Base-by-base conservation (phyloP, 2,113 vertebrate species). In the Scomber scombrus region DNA sequence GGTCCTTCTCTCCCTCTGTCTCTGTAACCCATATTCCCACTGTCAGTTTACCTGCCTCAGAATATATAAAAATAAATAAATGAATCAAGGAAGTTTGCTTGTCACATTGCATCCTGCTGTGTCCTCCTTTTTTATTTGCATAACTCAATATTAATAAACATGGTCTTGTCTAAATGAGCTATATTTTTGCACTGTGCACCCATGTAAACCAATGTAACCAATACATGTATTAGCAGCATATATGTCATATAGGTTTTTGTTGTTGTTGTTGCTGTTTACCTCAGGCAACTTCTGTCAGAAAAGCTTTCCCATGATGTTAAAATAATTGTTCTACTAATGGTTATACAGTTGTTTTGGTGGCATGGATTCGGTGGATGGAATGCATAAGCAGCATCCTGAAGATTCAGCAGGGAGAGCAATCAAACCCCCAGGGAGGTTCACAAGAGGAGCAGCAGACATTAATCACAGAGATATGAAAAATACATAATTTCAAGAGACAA, bases 391-490 rank as follows among this genome's bases (percentile, higher is more conserved):
- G 72, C 23, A 47, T 23, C 11, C 9, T 49, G 40, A 61, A 54
- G 34, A 54, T 54, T 51, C 61, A 72, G 47, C 54, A n/a, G 40
- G 51, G 50, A 71, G 61, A 71, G 61, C 74, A 43, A 81, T 86
- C 64, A 72, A 82, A 72, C 56, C 88, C 72, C 71, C 2, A 7
- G 75, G 57, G 84, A 75, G 16, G 15, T 45, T 45, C n/a, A 58
- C 56, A 66, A 61, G 51, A 66, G 13, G 29, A 67, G 46, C 55
- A 51, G 63, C 55, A 67, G 31, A 77, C 70, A 85, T 81, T 70
- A 79, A 90, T 90, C 78, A 88, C 66, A 11, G 58, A 79, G 73
- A 63, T 81, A 74, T 88, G 49, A 73, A 83, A 71, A 83, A 87
- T 50, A 65, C 73, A 76, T 64, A 0, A 75, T 85, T 81, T 70